Evolutionary conservation across 2,888 invertebrate genomes (phyloP), one percentile per base, ranked within the genome.

Genomic region (Hirtodrosophila trivittata): DNA sequence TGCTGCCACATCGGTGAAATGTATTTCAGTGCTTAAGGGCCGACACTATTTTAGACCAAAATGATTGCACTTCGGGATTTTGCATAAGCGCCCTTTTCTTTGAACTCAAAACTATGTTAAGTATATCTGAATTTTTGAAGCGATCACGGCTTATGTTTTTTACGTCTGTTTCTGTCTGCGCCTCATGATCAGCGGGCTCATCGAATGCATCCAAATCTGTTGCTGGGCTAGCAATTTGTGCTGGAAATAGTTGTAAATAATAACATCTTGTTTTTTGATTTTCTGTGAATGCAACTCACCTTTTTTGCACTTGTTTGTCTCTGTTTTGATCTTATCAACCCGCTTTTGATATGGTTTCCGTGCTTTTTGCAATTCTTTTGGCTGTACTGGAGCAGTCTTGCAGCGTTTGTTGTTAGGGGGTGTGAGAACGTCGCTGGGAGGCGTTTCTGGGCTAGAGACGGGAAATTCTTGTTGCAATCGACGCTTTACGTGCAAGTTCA

Each of bases 401-500:
- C 39, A 54, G 28, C 82, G 75, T 25, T 75, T 85, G 63, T 6
- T 66, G 0, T 39, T 9, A 1, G 33, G 10, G 0, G 12, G 0
- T 9, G 46, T 1, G 1, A 37, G 57, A 9, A 30, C 41, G 3
- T 68, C 64, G 0, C 60, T 49, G 0, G 63, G 50, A 1, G 71
- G 56, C 0, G 52, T 52, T 47, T 74, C 71, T 21, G 74, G 50
- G 7, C 54, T 51, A 12, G 52, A 52, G 0, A 49, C 42, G 18
- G 75, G 57, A 0, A 55, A 18, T 10, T 80, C 78, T 56, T 89
- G 89, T 41, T 89, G 89, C n/a, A 90, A 47, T 0, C 90, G 86
- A 0, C 90, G 85, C 64, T 90, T 90, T 0, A 90, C 89, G 42
- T 90, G 91, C 16, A 88, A 46, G 68, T 90, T 89, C 2, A 90